Evolutionary conservation across 2,113 vertebrate species (phyloP).

Genomic region (Cervus canadensis): DNA sequence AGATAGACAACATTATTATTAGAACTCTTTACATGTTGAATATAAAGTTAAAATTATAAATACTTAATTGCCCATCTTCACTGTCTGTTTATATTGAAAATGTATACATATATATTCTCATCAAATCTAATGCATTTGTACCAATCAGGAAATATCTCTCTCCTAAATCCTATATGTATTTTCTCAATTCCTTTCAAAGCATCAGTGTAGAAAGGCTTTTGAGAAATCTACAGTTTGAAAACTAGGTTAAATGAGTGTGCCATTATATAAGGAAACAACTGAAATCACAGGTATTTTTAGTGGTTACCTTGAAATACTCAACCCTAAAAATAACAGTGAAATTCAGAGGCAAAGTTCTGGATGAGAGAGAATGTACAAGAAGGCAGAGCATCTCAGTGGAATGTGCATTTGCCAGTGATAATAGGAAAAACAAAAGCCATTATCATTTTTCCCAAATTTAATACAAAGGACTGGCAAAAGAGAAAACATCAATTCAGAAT

Average conservation of each 20-base stretch:
- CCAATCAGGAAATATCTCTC: background rate
- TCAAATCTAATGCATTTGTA: background rate
- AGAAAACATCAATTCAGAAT: background rate
- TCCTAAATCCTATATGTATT: background rate
- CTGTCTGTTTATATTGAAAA: background rate
- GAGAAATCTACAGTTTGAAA: constrained; percentile 11
- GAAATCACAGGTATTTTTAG: constrained; percentile 23
- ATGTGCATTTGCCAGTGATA: background rate
- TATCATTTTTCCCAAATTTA: background rate
- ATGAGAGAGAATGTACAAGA: background rate
- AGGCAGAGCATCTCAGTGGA: background rate
- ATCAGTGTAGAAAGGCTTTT: constrained; percentile 10
- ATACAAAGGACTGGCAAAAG: background rate
- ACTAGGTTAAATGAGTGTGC: background rate
- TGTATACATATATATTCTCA: background rate
- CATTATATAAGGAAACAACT: background rate
- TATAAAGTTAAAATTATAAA: background rate
- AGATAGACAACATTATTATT: background rate
- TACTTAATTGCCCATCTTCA: background rate
- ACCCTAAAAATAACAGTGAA: background rate
- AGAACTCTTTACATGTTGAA: background rate
- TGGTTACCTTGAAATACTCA: background rate
- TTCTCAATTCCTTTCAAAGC: constrained; percentile 8
- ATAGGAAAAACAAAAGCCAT: background rate
- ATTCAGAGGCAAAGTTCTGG: background rate